These are phyloP conservation scores for Orussus abietinus DNA, from an alignment of 1,140 invertebrate species.

Conservation along the genomic window DNA sequence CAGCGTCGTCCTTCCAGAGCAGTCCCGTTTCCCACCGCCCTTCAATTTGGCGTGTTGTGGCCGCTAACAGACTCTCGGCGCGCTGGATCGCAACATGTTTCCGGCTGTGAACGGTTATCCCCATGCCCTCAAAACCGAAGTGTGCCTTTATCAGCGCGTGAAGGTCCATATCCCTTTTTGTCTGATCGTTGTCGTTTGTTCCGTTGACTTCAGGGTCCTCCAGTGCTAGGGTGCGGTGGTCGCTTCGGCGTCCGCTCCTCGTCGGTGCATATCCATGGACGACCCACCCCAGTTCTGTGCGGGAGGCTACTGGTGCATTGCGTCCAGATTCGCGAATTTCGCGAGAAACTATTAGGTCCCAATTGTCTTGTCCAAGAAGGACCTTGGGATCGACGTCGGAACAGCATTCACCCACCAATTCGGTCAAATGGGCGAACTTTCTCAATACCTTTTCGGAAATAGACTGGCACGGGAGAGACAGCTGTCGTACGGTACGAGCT, in stretches of 20 bases:
- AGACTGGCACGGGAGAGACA: slow-evolving; percentile 7
- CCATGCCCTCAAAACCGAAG: slow-evolving; percentile 14
- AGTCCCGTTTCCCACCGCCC: slow-evolving; percentile 11
- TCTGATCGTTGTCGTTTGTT: no score
- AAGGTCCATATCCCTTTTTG: no score
- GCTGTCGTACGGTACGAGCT: slow-evolving; percentile 7
- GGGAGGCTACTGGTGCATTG: slow-evolving; percentile 6
- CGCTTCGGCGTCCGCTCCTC: no score
- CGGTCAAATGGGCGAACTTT: slow-evolving; percentile 1
- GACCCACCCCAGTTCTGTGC: slow-evolving; percentile 16
- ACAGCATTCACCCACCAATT: slow-evolving; percentile 2
- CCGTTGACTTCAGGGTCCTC: no score
- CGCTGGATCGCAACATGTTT: background rate
- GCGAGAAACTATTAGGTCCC: slow-evolving; percentile 5
- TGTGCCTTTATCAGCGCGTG: slow-evolving; percentile 7
- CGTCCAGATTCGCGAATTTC: background rate
- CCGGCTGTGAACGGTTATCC: background rate
- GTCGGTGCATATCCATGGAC: slow-evolving; percentile 11
- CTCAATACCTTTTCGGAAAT: background rate
- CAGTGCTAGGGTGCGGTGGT: no score
- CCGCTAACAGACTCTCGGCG: slow-evolving; percentile 9
- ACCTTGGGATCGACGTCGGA: slow-evolving; percentile 3
- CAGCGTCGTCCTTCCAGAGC: slow-evolving; percentile 10
- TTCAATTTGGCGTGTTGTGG: slow-evolving; percentile 1
- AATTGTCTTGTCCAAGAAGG: slow-evolving; percentile 22